Evolutionary conservation across 2,113 vertebrate genomes (phyloP).

Genomic region (Merops nubicus): DNA sequence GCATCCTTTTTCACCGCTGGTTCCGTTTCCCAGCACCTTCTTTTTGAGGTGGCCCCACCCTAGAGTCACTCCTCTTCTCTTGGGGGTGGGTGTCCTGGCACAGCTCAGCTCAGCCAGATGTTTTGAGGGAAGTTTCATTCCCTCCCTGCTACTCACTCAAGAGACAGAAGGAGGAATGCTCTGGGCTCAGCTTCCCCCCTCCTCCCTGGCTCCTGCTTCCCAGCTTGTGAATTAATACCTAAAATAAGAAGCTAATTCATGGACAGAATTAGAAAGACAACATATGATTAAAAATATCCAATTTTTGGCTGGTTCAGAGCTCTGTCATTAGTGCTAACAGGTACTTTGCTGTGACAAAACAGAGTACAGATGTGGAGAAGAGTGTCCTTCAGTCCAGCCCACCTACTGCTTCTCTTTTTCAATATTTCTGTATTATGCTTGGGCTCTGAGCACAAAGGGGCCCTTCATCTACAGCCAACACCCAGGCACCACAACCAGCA

Average conservation of each 20-base stretch:
- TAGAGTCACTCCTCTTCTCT: not conserved
- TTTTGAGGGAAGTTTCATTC: slow-evolving; percentile 5
- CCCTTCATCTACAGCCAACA: not conserved
- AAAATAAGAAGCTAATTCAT: not conserved
- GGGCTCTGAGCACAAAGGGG: not conserved
- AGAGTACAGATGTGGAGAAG: not conserved
- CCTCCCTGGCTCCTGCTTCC: too few species aligned
- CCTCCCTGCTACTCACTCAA: not conserved
- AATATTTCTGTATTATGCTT: not conserved
- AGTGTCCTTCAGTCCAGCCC: not conserved
- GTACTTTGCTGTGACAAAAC: not conserved
- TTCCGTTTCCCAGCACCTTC: not conserved
- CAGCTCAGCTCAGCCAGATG: not conserved
- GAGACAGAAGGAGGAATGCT: not conserved
- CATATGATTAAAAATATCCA: not conserved
- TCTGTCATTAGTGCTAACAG: not conserved
- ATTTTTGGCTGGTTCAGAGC: not conserved
- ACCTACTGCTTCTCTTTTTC: not conserved
- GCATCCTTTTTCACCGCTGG: not conserved
- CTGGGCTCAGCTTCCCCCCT: not conserved
- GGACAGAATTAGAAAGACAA: not conserved
- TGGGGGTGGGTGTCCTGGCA: not conserved
- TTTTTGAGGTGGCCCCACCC: slow-evolving; percentile 32
- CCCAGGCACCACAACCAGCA: not conserved
- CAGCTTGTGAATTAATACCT: not conserved